Evolutionary conservation across 1,140 invertebrate species (phyloP).

Genomic region (Euura lappo): DNA sequence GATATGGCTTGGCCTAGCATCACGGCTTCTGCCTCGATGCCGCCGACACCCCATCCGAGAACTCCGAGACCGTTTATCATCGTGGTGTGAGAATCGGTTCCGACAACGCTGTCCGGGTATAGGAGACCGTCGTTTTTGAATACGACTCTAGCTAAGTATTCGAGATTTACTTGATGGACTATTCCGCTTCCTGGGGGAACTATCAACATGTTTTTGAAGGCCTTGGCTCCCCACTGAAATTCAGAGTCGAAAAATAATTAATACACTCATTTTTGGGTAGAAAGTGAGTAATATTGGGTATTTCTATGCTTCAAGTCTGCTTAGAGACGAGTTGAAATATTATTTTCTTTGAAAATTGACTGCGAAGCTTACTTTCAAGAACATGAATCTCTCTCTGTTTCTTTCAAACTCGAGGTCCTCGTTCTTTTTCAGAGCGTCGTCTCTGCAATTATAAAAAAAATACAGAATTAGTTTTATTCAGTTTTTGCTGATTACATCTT

Average conservation of each 20-base stretch:
- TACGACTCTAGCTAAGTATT: slow-evolving; percentile 95
- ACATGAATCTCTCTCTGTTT: slow-evolving; percentile 95
- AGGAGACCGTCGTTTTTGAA: slow-evolving; percentile 76
- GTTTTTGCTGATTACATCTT: slow-evolving; percentile 4
- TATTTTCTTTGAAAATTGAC: not conserved
- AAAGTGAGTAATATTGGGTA: slow-evolving; percentile 12
- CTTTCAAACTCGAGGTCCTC: slow-evolving; percentile 95
- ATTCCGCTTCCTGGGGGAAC: slow-evolving; percentile 98
- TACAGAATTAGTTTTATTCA: slow-evolving; percentile 15
- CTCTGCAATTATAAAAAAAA: slow-evolving; percentile 63
- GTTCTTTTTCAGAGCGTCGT: slow-evolving; percentile 91
- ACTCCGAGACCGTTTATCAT: slow-evolving; percentile 96
- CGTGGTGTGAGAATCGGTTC: slow-evolving; percentile 98
- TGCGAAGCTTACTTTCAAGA: slow-evolving; percentile 78
- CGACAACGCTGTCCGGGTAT: slow-evolving; percentile 97
- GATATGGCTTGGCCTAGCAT: slow-evolving; percentile 96
- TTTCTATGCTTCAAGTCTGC: not conserved
- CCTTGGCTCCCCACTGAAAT: slow-evolving; percentile 91
- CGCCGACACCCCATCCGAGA: slow-evolving; percentile 80
- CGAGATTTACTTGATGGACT: slow-evolving; percentile 97
- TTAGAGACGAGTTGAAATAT: not conserved
- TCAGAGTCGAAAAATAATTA: not conserved
- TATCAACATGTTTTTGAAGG: slow-evolving; percentile 95
- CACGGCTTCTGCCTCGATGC: slow-evolving; percentile 89
- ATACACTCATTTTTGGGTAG: slow-evolving; percentile 11